phyloP scores from a whole-genome alignment of 30 jellyfish, hydroid and myxozoan genomes.

The Nemopilema nomurai region DNA sequence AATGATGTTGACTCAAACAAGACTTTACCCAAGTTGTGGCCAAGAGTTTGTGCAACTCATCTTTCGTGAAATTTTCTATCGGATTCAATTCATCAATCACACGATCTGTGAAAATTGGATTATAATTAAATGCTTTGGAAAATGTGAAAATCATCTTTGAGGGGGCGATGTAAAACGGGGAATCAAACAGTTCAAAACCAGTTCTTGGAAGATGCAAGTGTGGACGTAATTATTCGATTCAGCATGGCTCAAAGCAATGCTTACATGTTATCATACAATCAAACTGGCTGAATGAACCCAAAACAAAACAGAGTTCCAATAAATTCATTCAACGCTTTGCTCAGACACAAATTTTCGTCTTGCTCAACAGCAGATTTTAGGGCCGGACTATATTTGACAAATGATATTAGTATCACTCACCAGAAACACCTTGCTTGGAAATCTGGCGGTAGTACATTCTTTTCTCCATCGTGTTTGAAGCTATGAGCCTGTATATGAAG shows the following conservation, averaged over 20 bases:
- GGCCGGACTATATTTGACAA: not conserved
- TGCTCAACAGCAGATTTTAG: too few species aligned
- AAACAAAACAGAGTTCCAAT: too few species aligned
- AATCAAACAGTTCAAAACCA: too few species aligned
- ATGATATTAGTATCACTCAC: slow-evolving; percentile 8
- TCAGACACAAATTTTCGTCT: too few species aligned
- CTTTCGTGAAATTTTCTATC: slow-evolving; percentile 80
- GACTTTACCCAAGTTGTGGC: slow-evolving; percentile 67
- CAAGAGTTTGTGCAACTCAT: slow-evolving; percentile 66
- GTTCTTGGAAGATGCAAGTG: not conserved
- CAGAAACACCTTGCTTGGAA: slow-evolving; percentile 91
- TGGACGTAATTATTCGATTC: not conserved
- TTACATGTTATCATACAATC: too few species aligned
- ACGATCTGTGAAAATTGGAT: slow-evolving; percentile 67
- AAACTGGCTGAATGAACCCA: too few species aligned
- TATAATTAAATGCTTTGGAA: too few species aligned
- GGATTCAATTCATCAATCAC: slow-evolving; percentile 86
- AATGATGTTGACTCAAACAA: not conserved
- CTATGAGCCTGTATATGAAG: slow-evolving; percentile 78
- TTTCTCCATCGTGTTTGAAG: slow-evolving; percentile 95
- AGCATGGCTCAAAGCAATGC: too few species aligned
- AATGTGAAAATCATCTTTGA: too few species aligned
- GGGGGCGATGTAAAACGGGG: too few species aligned
- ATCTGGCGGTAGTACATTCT: slow-evolving; percentile 89
- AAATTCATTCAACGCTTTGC: too few species aligned